Evolutionary conservation across 2,888 invertebrate genomes (phyloP), one percentile per base, ranked within the genome.

Genomic region (Amaurobius ferox): DNA sequence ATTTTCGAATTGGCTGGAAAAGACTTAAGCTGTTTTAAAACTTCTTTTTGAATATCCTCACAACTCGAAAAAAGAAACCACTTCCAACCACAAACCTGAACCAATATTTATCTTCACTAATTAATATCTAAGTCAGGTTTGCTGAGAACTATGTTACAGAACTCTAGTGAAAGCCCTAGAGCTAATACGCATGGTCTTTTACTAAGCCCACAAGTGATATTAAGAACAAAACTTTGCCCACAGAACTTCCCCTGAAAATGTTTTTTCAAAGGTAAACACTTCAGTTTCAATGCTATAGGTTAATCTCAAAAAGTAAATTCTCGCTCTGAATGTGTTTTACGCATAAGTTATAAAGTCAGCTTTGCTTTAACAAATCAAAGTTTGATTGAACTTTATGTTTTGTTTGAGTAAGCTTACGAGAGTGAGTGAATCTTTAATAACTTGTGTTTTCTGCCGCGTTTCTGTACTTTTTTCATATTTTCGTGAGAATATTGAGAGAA

Each of bases 21-120:
- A 55, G 19, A 55, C 55, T 55, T 23, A 23, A 19, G 23, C 5
- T 11, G 5, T 23, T 23, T n/a, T 23, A 5, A 55, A 55, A 55
- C 19, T 23, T 55, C 23, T 23, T 55, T 55, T 55, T 23, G 13
- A 55, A 23, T 5, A 6, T 55, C 23, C 23, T n/a, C 1, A 5
- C 23, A 3, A 23, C 16, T 16, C 11, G 23, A 19, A 23, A 55
- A 55, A 55, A 11, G 11, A 23, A 23, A 1, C 11, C 1, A 3
- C 55, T 23, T 23, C 7, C 55, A 3, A 55, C 23, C 23, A 6
- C 23, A n/a, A 55, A 55, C 55, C 55, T 64, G 80, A 48, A 28
- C 83, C 77, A 85, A 85, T 85, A 85, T 85, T 85, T 85, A 85
- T 72, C 83, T 35, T 66, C 72, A 77, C 77, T 85, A 85, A 85